Percentiles rank a stretch among this genome's conserved stretches.
phyloP scores from a whole-genome alignment of 2,888 invertebrate genomes.

The Ennomos fuscantarius region DNA sequence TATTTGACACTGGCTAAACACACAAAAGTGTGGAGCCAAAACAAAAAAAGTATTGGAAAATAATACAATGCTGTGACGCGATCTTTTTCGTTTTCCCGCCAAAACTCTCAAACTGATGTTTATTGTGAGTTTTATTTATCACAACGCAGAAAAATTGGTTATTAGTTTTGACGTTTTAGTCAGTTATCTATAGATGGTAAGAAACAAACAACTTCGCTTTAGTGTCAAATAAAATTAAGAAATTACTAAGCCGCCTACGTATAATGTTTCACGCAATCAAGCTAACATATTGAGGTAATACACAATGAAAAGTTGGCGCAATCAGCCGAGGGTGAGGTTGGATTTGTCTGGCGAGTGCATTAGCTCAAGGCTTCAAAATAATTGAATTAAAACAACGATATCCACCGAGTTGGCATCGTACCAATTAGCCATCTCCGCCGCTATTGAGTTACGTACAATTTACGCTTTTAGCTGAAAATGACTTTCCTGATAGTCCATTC shows the following conservation, averaged over 20 bases:
- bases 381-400: slow-evolving; percentile 75
- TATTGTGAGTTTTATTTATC: too few relatives aligned
- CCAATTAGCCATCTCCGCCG: slow-evolving; percentile 69
- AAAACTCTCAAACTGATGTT: too few relatives aligned
- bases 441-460: slow-evolving; percentile 69
- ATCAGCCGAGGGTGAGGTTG: slow-evolving; percentile 54
- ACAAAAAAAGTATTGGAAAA: too few relatives aligned
- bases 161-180: too few relatives aligned
- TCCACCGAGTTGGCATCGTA: slow-evolving; percentile 70
- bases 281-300: slow-evolving; percentile 33
- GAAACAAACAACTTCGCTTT: too few relatives aligned
- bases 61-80: too few relatives aligned
- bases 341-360: slow-evolving; percentile 62
- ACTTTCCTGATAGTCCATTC: slow-evolving; percentile 69
- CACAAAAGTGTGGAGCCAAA: too few relatives aligned
- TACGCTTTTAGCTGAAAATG: slow-evolving; percentile 71
- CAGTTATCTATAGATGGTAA: too few relatives aligned
- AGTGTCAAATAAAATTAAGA: slow-evolving; percentile 8
- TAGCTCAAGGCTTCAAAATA: slow-evolving; percentile 63
- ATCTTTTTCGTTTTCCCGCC: too few relatives aligned
- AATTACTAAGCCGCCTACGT: slow-evolving; percentile 6
- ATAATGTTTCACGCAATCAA: slow-evolving; percentile 25
- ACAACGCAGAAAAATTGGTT: neutral
- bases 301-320: slow-evolving; percentile 54
- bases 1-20: too few relatives aligned